Conservation (phyloP, 2,113 vertebrate genomes). For the Lagenorhynchus albirostris region DNA sequence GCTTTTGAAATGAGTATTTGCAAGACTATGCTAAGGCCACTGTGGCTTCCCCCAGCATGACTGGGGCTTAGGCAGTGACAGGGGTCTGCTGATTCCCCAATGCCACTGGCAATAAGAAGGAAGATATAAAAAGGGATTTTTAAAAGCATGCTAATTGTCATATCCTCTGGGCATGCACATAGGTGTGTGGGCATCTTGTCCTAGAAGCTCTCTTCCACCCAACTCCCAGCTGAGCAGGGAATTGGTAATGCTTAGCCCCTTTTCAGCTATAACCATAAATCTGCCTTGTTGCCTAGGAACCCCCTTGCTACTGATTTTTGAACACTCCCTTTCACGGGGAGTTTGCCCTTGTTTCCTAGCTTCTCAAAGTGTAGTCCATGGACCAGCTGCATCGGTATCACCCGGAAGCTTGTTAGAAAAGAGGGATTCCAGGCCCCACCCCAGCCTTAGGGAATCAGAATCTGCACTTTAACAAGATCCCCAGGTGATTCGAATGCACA, state of each 20-base stretch:
- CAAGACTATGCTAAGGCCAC: not conserved
- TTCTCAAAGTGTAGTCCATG: not conserved
- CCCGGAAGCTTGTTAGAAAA: slow-evolving; percentile 6
- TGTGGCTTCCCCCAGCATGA: not conserved
- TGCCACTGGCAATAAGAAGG: not conserved
- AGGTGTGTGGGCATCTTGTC: not conserved
- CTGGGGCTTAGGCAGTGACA: not conserved
- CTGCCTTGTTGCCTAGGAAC: not conserved
- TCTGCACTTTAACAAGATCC: not conserved
- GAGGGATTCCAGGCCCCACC: not conserved
- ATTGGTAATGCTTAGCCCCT: not conserved
- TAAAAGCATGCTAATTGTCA: not conserved
- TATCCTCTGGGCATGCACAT: not conserved
- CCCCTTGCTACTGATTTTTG: not conserved
- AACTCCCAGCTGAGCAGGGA: not conserved
- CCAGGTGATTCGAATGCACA: not conserved
- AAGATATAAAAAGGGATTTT: not conserved
- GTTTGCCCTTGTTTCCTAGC: not conserved
- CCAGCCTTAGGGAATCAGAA: not conserved
- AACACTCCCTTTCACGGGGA: not conserved
- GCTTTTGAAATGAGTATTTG: not conserved
- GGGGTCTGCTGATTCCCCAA: not conserved
- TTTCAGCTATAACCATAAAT: not conserved
- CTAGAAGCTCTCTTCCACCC: not conserved
- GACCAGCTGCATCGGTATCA: not conserved